Evolutionary conservation across 2,797 vertebrate genomes (phyloP), one percentile per base, ranked within the genome.

Genomic region (Caiman crocodilus): DNA sequence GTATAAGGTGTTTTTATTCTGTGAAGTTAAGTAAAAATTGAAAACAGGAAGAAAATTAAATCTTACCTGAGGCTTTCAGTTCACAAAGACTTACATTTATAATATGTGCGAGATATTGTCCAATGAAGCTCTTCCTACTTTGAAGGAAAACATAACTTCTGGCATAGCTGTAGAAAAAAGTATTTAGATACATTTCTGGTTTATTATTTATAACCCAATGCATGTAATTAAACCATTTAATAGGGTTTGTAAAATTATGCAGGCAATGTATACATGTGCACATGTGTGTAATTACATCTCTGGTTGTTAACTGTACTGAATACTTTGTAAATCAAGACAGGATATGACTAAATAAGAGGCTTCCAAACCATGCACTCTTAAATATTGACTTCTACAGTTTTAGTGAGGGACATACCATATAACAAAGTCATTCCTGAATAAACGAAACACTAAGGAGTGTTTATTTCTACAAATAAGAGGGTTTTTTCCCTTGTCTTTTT

Each of bases 361-460:
- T n/a, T 91, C 71, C 20, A 93, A 96, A 96, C 90, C 90, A 84
- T 82, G 91, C 81, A 76, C 58, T 96, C 5, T 32, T 71, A 50
- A 50, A 50, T 50, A 10, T 50, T 86, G 91, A 88, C 65, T 21
- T 95, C 79, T 96, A 64, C 87, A 93, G 85, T 95, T 96, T 94
- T 96, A 96, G 96, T 94, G 85, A 97, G 97, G 90, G 85, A 8
- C 88, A 97, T 96, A 87, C 77, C 79, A 90, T 85, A 84, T 67
- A 74, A 93, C 82, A 97, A 97, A 96, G 93, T 82, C 83, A 96
- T 95, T 85, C 86, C 84, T 93, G 69, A 85, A 92, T 91, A 97
- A 97, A 97, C 96, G 89, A 97, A 97, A 98, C 95, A 79, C 90
- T 94, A 96, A 85, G 67, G 76, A 85, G 42, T 76, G 25, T 95